These are phyloP conservation scores for Prunella fulvescens DNA, from an alignment of 2,113 vertebrate species.

Conservation along the genomic window DNA sequence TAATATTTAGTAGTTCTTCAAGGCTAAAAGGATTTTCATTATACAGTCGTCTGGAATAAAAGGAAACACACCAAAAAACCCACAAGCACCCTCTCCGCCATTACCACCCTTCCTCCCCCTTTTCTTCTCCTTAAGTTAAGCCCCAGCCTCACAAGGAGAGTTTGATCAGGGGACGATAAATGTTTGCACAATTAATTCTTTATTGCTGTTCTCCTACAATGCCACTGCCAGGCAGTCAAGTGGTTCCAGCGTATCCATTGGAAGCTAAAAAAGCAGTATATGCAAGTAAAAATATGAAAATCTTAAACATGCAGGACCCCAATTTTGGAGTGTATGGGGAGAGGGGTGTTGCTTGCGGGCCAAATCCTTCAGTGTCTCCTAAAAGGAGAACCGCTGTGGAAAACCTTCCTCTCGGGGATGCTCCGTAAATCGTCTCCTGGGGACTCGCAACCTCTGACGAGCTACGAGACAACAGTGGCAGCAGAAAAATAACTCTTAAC, in stretches of 20 bases:
- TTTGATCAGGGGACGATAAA: conserved; percentile 46
- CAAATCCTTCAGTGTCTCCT: background rate
- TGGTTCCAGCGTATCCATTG: background rate
- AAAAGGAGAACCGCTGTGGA: background rate
- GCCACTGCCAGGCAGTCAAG: background rate
- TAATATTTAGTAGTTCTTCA: conserved; percentile 38
- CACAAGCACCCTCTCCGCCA: background rate
- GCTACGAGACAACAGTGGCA: background rate
- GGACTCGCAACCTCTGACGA: background rate
- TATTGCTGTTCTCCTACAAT: background rate
- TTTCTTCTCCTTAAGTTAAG: background rate
- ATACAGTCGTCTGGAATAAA: conserved; percentile 1
- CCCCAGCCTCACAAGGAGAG: conserved; percentile 7
- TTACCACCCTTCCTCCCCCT: background rate
- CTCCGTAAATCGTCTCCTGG: background rate
- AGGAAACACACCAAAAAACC: conserved; percentile 31
- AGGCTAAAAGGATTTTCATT: background rate
- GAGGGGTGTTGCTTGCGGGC: accelerated
- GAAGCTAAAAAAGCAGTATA: background rate
- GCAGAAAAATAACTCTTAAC: background rate
- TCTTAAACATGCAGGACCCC: background rate
- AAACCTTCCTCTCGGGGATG: background rate
- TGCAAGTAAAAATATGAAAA: background rate
- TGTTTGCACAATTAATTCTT: conserved; percentile 56
- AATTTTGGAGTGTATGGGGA: accelerated